Evolutionary conservation across 2,113 vertebrate species (phyloP).

Genomic region (Osmerus eperlanus): DNA sequence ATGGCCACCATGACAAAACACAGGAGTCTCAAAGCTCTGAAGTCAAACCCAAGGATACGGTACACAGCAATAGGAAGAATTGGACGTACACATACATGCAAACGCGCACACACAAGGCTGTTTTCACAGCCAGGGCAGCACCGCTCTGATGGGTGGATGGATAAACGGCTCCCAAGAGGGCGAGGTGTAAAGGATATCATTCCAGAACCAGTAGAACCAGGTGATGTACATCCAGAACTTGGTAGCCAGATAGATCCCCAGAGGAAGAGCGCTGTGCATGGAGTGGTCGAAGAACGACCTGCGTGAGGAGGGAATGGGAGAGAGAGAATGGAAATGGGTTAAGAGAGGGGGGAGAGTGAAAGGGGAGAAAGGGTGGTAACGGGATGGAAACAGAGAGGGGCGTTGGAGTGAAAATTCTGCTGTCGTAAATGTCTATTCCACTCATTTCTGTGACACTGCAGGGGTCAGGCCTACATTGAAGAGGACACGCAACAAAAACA

Average conservation of each 20-base stretch:
- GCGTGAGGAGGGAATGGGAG: conserved; percentile 1
- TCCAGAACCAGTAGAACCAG: conserved; percentile 99
- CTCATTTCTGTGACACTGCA: neutral
- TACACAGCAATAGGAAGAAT: no score
- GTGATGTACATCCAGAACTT: conserved; percentile 99
- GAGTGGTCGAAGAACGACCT: conserved; percentile 99
- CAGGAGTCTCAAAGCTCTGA: no score
- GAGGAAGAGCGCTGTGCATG: conserved; percentile 97
- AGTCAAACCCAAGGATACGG: no score
- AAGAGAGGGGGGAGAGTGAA: no score
- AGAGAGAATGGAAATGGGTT: neutral
- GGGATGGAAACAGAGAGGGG: neutral
- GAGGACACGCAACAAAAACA: conserved; percentile 2
- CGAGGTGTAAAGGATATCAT: conserved; percentile 91
- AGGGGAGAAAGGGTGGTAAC: neutral
- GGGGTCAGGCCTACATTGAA: neutral
- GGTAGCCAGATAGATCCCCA: conserved; percentile 98
- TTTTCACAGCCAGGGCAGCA: neutral
- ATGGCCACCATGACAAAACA: no score
- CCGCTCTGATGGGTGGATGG: no score
- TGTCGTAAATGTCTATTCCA: neutral
- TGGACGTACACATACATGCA: no score
- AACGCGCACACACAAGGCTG: neutral
- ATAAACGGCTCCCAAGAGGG: neutral
- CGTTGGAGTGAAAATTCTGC: neutral